Conservation (phyloP, 2,888 invertebrate species). For the Heteropelma amictum region DNA sequence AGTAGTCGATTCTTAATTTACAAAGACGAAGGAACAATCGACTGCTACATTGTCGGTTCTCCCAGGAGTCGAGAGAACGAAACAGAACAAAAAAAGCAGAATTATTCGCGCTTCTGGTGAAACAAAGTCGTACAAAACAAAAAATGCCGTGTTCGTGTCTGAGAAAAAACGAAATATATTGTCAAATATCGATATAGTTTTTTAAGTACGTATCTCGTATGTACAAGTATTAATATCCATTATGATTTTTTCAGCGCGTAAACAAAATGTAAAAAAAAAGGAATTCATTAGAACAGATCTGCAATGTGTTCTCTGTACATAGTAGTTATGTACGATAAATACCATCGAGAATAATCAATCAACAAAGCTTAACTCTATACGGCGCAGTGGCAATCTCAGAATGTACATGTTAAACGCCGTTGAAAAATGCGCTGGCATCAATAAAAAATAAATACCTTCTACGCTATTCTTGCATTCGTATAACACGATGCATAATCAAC, state of each 20-base stretch:
- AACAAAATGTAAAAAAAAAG: slow-evolving; percentile 14
- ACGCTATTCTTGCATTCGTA: slow-evolving; percentile 69
- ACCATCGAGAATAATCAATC: slow-evolving; percentile 2
- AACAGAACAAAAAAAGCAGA: not conserved
- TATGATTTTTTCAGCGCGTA: not conserved
- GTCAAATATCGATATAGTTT: slow-evolving; percentile 29
- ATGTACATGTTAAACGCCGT: slow-evolving; percentile 49
- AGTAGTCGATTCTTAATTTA: slow-evolving; percentile 17
- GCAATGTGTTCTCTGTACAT: slow-evolving; percentile 48
- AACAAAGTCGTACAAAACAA: slow-evolving; percentile 15
- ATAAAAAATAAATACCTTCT: slow-evolving; percentile 77
- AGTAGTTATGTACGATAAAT: slow-evolving; percentile 32
- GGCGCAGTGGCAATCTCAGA: slow-evolving; percentile 30
- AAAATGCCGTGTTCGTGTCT: slow-evolving; percentile 27
- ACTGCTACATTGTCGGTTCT: not conserved
- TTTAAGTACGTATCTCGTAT: slow-evolving; percentile 55
- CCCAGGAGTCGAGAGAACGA: not conserved
- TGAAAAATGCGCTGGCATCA: slow-evolving; percentile 67
- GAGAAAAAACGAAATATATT: not conserved
- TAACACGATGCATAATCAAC: slow-evolving; percentile 68
- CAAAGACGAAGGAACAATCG: slow-evolving; percentile 3
- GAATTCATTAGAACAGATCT: slow-evolving; percentile 34
- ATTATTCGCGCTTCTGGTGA: not conserved
- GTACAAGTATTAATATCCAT: slow-evolving; percentile 54
- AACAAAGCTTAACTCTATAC: slow-evolving; percentile 36